A percentile compares a stretch with the other conserved stretches of the same genome.
These are phyloP conservation scores for Chymomyza fuscimana DNA, from an alignment of 2,888 invertebrate genomes.

Conservation along the genomic window DNA sequence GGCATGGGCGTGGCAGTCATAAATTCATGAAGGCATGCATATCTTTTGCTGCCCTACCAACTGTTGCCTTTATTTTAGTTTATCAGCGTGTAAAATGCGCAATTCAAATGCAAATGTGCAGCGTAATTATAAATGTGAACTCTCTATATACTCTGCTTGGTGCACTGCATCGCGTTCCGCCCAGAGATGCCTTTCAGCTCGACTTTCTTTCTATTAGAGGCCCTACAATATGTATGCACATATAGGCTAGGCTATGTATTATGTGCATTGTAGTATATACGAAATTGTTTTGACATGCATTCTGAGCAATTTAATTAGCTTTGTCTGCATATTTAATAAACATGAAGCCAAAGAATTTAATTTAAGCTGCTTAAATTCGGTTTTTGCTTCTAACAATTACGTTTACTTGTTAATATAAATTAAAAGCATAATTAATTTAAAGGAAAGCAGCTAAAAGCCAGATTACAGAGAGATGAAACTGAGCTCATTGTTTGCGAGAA, in stretches of 20 bases:
- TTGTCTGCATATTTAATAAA: not conserved
- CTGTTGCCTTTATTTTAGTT: conserved; percentile 65
- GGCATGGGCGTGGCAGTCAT: not conserved
- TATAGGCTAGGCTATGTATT: not conserved
- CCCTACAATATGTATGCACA: not conserved
- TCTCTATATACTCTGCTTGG: conserved; percentile 14
- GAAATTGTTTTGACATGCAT: not conserved
- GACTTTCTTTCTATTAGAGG: not conserved
- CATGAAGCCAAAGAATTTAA: not conserved
- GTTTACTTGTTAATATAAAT: not conserved
- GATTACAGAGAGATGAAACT: no score
- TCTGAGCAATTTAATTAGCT: not conserved
- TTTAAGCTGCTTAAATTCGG: not conserved
- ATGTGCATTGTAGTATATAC: not conserved
- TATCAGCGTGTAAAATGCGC: conserved; percentile 73
- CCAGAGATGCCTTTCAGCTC: not conserved
- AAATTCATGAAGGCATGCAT: conserved; percentile 30
- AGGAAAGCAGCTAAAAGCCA: no score
- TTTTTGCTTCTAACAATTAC: not conserved
- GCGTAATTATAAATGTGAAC: conserved; percentile 71
- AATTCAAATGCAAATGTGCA: conserved; percentile 74
- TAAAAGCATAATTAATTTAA: no score
- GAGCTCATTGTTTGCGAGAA: no score
- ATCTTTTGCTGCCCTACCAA: conserved; percentile 52
- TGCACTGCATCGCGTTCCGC: not conserved